A percentile compares a stretch with the other conserved stretches of the same genome.
Conservation (phyloP, 2,113 vertebrate species). For the Propithecus coquereli region DNA sequence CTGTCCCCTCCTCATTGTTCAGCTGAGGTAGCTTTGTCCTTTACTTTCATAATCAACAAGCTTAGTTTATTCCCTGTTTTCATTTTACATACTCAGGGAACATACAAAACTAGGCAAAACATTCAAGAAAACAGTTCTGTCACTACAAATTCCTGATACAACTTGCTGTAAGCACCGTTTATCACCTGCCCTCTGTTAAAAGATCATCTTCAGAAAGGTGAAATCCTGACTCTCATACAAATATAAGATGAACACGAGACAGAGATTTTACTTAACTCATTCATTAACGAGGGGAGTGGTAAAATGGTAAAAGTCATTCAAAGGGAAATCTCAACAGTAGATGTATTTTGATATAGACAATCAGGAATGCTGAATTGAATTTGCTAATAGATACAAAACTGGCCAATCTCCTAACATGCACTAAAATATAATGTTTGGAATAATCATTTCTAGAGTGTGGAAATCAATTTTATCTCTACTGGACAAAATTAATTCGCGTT, state of each 20-base stretch:
- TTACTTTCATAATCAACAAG: constrained; percentile 57
- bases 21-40: constrained; percentile 64
- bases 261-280: background rate
- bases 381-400: background rate
- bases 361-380: background rate
- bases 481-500: background rate
- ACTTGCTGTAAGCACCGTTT: constrained; percentile 66
- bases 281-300: background rate
- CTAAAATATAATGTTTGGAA: background rate
- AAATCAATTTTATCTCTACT: background rate
- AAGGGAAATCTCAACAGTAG: background rate
- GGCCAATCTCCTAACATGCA: background rate
- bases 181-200: constrained; percentile 49
- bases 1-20: constrained; percentile 75
- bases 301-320: background rate
- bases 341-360: background rate
- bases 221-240: background rate
- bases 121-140: constrained; percentile 67
- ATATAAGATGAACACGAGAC: background rate
- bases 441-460: background rate
- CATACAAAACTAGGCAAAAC: constrained; percentile 68
- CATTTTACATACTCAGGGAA: constrained; percentile 66
- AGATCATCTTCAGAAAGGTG: background rate
- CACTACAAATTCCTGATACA: constrained; percentile 53
- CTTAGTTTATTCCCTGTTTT: constrained; percentile 51